Evolutionary conservation across 1,140 invertebrate species (phyloP).

Genomic region (Mesaphorura yosii): DNA sequence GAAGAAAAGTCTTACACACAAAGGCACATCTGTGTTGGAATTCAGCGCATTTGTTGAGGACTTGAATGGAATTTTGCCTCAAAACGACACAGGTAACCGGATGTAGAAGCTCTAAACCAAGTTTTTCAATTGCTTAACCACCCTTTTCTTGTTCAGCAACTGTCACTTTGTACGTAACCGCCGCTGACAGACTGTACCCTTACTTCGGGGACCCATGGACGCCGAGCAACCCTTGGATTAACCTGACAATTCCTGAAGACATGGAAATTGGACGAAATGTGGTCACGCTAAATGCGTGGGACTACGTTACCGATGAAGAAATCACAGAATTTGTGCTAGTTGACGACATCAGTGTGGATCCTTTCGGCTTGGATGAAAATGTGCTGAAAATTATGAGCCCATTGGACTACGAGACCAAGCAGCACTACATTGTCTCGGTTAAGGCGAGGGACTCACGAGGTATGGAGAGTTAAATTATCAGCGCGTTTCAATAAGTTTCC

Average conservation of each 20-base stretch:
- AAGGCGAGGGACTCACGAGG: conserved; percentile 66
- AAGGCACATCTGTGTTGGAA: conserved; percentile 64
- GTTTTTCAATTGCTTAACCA: not conserved
- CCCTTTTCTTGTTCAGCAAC: conserved; percentile 42
- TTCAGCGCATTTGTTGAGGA: conserved; percentile 62
- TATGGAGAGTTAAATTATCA: no score
- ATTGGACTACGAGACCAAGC: conserved; percentile 42
- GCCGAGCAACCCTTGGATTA: conserved; percentile 47
- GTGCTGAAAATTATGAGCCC: conserved; percentile 10
- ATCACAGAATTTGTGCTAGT: conserved; percentile 35
- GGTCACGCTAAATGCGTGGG: conserved; percentile 58
- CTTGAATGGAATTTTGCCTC: conserved; percentile 47
- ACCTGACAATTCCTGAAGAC: conserved; percentile 59
- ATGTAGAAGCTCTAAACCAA: not conserved
- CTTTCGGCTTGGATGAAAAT: conserved; percentile 20
- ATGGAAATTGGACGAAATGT: conserved; percentile 62
- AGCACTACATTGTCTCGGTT: conserved; percentile 61
- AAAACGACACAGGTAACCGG: conserved; percentile 54
- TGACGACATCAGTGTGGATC: conserved; percentile 15
- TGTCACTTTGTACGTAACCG: conserved; percentile 66
- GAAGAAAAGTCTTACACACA: conserved; percentile 58
- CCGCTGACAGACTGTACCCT: conserved; percentile 64
- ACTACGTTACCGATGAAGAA: conserved; percentile 47
- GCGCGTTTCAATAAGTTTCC: no score
- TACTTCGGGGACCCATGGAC: conserved; percentile 52